These are phyloP conservation scores for Hydrolagus colliei DNA, from an alignment of 2,797 vertebrate genomes.

Conservation along the genomic window DNA sequence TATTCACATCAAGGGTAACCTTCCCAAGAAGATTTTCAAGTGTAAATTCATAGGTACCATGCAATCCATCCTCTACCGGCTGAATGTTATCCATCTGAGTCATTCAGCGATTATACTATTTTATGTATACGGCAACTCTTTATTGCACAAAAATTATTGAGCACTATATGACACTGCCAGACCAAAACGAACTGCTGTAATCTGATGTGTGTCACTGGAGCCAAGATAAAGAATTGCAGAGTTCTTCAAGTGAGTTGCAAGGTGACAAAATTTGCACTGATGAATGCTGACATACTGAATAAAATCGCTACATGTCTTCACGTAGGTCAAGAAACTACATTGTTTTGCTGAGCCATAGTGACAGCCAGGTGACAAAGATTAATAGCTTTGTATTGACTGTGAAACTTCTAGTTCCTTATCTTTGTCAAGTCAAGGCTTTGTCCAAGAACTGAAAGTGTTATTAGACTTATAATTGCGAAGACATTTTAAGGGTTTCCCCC, in stretches of 20 bases:
- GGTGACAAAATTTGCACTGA: constrained; percentile 67
- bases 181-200: constrained; percentile 41
- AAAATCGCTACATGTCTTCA: constrained; percentile 63
- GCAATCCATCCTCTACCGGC: not conserved
- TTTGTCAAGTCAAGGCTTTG: constrained; percentile 75
- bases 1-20: too few relatives aligned
- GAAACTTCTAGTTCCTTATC: constrained; percentile 83
- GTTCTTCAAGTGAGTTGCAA: constrained; percentile 52
- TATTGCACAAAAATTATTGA: constrained; percentile 42
- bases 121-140: not conserved
- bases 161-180: constrained; percentile 58
- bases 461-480: constrained; percentile 95
- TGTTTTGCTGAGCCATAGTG: constrained; percentile 69
- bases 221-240: constrained; percentile 56
- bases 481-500: constrained; percentile 95
- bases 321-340: constrained; percentile 73
- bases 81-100: not conserved
- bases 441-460: constrained; percentile 80
- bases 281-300: constrained; percentile 72
- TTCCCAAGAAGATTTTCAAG: too few relatives aligned
- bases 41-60: too few relatives aligned
- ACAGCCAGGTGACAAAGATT: constrained; percentile 84
- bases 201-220: constrained; percentile 54
- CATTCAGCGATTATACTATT: not conserved
- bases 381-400: constrained; percentile 86